Conservation (phyloP, 2,888 invertebrate species). For the Epinotia demarniana region DNA sequence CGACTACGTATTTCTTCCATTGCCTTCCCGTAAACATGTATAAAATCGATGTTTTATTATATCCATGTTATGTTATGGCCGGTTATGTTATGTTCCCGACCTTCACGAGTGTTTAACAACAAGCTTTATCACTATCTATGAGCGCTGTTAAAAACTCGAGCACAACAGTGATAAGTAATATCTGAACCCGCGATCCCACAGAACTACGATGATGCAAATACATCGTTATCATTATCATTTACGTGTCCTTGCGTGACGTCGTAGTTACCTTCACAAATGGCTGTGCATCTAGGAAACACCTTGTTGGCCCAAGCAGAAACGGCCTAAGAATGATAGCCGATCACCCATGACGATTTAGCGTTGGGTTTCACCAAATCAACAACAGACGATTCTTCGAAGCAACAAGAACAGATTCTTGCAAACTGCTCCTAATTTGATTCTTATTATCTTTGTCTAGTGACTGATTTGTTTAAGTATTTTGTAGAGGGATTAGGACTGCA, state of each 20-base stretch:
- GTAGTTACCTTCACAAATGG: not conserved
- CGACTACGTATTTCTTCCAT: not conserved
- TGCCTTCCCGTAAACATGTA: not conserved
- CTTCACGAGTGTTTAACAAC: constrained; percentile 39
- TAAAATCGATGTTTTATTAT: not conserved
- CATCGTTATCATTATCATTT: constrained; percentile 32
- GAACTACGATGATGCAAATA: constrained; percentile 28
- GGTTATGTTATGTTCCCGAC: constrained; percentile 24
- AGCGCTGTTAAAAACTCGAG: constrained; percentile 9
- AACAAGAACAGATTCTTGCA: too few species aligned
- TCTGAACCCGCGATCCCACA: constrained; percentile 6
- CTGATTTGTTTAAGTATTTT: too few species aligned
- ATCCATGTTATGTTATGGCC: not conserved
- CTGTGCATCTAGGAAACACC: not conserved
- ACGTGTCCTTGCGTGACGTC: constrained; percentile 13
- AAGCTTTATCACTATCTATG: constrained; percentile 17
- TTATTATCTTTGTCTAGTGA: too few species aligned
- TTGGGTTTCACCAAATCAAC: too few species aligned
- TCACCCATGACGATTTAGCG: not conserved
- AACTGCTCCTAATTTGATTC: too few species aligned
- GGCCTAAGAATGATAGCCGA: not conserved
- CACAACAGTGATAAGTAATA: constrained; percentile 22
- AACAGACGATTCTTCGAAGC: too few species aligned
- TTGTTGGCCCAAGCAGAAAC: not conserved
- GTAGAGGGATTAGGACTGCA: too few species aligned